Conservation (phyloP, 2,797 vertebrate genomes). For the Tapirus indicus region DNA sequence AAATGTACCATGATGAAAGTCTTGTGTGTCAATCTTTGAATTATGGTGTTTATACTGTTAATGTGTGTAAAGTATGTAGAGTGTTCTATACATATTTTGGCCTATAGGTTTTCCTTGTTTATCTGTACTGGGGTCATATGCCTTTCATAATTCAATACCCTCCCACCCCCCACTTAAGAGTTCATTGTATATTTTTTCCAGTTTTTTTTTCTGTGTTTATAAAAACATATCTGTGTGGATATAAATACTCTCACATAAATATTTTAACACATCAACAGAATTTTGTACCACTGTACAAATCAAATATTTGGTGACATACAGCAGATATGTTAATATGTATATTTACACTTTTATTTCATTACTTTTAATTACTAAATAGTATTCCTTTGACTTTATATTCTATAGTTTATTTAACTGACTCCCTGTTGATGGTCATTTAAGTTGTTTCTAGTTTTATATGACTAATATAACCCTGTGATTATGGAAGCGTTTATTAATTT, state of each 20-base stretch:
- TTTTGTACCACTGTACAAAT: conserved; percentile 2
- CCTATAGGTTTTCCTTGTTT: neutral
- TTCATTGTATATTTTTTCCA: neutral
- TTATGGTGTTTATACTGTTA: neutral
- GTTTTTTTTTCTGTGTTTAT: conserved; percentile 38
- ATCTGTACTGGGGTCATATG: neutral
- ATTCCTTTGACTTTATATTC: neutral
- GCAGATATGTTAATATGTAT: neutral
- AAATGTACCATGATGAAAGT: conserved; percentile 10
- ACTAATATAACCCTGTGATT: conserved; percentile 26
- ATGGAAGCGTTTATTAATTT: conserved; percentile 25
- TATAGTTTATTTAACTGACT: neutral
- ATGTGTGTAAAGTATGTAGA: neutral
- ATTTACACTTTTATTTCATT: neutral
- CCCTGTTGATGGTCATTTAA: conserved; percentile 7
- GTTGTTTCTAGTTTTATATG: conserved; percentile 8
- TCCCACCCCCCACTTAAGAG: neutral
- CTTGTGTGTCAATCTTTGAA: neutral
- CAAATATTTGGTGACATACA: neutral
- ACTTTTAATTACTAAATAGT: conserved; percentile 41
- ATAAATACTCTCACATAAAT: neutral
- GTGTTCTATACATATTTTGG: neutral
- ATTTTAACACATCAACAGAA: neutral
- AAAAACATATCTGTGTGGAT: neutral
- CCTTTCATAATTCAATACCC: neutral